These are phyloP conservation scores for Hiodon tergisus DNA, from an alignment of 2,113 vertebrate genomes.

Conservation along the genomic window DNA sequence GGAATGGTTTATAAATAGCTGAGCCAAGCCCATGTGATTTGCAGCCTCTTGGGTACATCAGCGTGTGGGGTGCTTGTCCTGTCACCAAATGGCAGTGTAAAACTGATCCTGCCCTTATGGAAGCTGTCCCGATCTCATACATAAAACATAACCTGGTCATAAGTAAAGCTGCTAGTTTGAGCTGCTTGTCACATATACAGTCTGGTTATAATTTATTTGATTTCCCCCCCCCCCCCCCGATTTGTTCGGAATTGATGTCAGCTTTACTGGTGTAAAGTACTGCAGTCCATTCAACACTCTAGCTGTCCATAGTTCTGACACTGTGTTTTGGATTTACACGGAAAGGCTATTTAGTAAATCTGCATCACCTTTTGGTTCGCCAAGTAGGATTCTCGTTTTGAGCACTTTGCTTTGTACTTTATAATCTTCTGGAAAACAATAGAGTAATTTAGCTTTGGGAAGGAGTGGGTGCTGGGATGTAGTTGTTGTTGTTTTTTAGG, in stretches of 20 bases:
- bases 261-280: background rate
- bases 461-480: slow-evolving; percentile 41
- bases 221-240: too few species aligned
- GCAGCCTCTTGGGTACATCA: slow-evolving; percentile 4
- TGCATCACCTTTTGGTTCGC: background rate
- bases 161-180: background rate
- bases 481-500: slow-evolving; percentile 60
- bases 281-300: background rate
- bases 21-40: slow-evolving; percentile 32
- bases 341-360: background rate
- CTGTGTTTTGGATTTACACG: background rate
- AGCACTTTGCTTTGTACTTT: slow-evolving; percentile 15
- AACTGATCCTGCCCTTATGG: background rate
- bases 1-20: slow-evolving; percentile 44
- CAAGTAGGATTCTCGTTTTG: too few species aligned
- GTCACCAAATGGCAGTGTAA: slow-evolving; percentile 34
- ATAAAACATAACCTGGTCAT: background rate
- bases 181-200: background rate
- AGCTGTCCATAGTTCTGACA: background rate
- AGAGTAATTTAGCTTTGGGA: slow-evolving; percentile 52
- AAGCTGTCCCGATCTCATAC: background rate
- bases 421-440: slow-evolving; percentile 52
- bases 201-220: background rate
- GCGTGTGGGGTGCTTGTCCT: slow-evolving; percentile 20
- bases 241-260: too few species aligned